Evolutionary conservation across 2,888 invertebrate genomes (phyloP), one percentile per base, ranked within the genome.

Genomic region (Eupithecia inturbata): DNA sequence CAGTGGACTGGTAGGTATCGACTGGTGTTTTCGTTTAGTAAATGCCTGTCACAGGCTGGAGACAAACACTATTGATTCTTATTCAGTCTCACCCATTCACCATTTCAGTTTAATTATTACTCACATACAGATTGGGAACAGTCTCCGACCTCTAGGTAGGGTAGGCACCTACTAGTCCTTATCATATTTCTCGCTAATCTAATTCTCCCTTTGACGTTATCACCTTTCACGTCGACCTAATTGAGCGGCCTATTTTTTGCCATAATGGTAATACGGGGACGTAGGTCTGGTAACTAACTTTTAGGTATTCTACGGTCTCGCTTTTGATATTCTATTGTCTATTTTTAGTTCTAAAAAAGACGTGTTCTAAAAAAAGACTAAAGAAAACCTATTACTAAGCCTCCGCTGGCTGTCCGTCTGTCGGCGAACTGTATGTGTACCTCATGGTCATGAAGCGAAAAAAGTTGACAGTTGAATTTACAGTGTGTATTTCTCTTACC

Each of bases 171-270:
- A n/a, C n/a, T n/a, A 14, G 36, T 39, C 64, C 67, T 71, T 72
- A 69, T 57, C 66, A 41, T 73, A 71, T 66, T 69, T 67, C 69
- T 5, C 31, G 41, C 72, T 69, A 73, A 73, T 73, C 69, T 49
- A 57, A 16, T 53, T 67, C 57, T 57, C 62, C 49, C 67, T 36
- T 70, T 63, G 69, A 66, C 66, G 60, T 63, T 75, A 75, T 72
- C 72, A 75, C 70, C 72, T 75, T 70, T 70, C 71, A 53, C 31
- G 41, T 26, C 66, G 75, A 75, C 72, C 75, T 70, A 64, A 72
- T 75, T 67, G 26, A 63, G 10, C 16, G 69, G 28, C 67, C 69
- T 75, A 19, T 72, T 75, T 70, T 53, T 67, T 68, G 39, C 1
- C 9, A 66, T 36, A n/a, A 63, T 64, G 33, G 62, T 31, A 26